Percentiles rank a stretch among this genome's conserved stretches.
Conservation (phyloP, 2,797 vertebrate species). For the Syncerus caffer region DNA sequence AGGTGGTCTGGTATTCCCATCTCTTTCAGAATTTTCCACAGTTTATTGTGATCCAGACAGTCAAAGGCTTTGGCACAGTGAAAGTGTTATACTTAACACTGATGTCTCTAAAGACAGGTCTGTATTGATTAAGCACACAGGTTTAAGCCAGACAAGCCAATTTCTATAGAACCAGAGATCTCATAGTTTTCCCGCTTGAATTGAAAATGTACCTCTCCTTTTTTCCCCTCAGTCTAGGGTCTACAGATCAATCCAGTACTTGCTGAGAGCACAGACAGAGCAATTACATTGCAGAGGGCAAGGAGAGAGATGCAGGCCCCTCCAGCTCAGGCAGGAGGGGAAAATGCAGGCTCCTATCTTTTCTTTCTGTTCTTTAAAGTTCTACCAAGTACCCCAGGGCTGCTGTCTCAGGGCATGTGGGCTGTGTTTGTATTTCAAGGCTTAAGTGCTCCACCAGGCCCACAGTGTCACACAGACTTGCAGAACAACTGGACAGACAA, state of each 20-base stretch:
- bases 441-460: neutral
- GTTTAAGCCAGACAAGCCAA: neutral
- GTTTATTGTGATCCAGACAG: too few relatives aligned
- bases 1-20: too few relatives aligned
- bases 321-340: neutral
- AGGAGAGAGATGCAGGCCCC: neutral
- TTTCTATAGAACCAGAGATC: neutral
- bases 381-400: neutral
- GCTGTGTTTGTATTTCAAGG: neutral
- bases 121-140: neutral
- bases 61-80: neutral
- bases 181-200: neutral
- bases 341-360: neutral
- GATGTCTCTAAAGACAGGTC: neutral
- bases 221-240: neutral
- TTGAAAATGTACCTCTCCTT: neutral
- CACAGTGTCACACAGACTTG: neutral
- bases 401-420: neutral
- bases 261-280: neutral
- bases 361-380: neutral
- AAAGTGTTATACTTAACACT: neutral
- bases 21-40: too few relatives aligned
- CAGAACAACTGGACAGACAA: neutral
- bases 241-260: neutral
- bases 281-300: neutral